Evolutionary conservation across 1,140 invertebrate species (phyloP).

Genomic region (Scaptomyza montana): DNA sequence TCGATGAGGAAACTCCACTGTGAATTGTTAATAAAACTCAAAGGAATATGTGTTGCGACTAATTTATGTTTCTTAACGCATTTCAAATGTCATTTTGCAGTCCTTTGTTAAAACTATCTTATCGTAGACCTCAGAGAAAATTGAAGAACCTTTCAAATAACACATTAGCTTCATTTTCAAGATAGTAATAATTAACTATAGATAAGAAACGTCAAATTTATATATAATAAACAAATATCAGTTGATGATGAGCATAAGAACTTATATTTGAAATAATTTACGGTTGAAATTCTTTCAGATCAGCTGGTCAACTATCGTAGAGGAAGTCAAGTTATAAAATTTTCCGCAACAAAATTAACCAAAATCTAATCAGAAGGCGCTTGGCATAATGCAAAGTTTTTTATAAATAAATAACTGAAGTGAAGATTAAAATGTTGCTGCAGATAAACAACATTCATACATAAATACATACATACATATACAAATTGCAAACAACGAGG

Average conservation of each 20-base stretch:
- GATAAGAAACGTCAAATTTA: conserved; percentile 5
- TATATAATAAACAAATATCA: conserved; percentile 16
- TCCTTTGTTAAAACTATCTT: conserved; percentile 19
- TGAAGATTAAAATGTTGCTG: conserved; percentile 72
- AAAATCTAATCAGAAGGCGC: conserved; percentile 63
- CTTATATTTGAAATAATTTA: too few species aligned
- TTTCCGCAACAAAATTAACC: conserved; percentile 12
- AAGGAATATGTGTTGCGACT: conserved; percentile 25
- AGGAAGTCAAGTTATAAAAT: conserved; percentile 68
- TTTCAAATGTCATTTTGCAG: background rate
- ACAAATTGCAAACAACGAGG: conserved; percentile 35
- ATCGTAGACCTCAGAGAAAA: conserved; percentile 2
- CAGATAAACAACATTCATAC: conserved; percentile 63
- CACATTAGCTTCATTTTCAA: conserved; percentile 6
- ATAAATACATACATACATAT: background rate
- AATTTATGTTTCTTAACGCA: conserved; percentile 15
- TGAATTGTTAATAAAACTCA: conserved; percentile 23
- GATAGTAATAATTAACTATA: background rate
- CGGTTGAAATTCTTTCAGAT: conserved; percentile 6
- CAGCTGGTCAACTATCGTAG: conserved; percentile 28
- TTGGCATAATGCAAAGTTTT: conserved; percentile 63
- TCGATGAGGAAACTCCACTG: conserved; percentile 42
- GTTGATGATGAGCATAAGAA: background rate
- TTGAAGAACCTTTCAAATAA: conserved; percentile 21
- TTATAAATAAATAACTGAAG: conserved; percentile 50